Percentiles rank a stretch among this genome's conserved stretches.
Conservation (phyloP, 1,140 invertebrate species). For the Alviniconcha marisindica region DNA sequence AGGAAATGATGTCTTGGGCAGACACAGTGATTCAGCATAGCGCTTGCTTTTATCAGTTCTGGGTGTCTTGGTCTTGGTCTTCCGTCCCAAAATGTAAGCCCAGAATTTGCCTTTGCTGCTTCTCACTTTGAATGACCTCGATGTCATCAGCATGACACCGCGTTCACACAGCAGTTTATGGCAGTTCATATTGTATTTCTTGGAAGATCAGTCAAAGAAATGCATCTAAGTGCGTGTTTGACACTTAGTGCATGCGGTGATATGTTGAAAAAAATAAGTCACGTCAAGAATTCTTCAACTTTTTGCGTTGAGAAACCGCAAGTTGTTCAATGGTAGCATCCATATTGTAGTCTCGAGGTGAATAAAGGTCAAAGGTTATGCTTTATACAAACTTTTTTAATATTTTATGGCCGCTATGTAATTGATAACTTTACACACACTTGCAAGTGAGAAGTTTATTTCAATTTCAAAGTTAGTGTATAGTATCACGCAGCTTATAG, state of each 20-base stretch:
- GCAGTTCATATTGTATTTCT: not conserved
- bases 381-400: not conserved
- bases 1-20: slow-evolving; percentile 84
- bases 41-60: slow-evolving; percentile 52
- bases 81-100: not conserved
- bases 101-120: slow-evolving; percentile 9
- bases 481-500: not conserved
- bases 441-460: too few relatives aligned
- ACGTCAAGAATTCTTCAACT: too few relatives aligned
- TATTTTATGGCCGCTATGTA: not conserved
- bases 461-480: too few relatives aligned
- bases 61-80: slow-evolving; percentile 52
- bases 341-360: slow-evolving; percentile 57
- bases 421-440: too few relatives aligned
- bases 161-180: not conserved
- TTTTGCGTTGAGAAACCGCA: too few relatives aligned
- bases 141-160: not conserved
- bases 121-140: too few relatives aligned
- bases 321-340: slow-evolving; percentile 47
- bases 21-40: slow-evolving; percentile 79
- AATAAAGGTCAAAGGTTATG: slow-evolving; percentile 28
- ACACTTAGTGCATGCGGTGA: too few relatives aligned
- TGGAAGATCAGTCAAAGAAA: not conserved
- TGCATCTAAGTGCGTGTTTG: not conserved
- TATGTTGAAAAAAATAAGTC: not conserved